Percentiles rank a stretch among this genome's conserved stretches.
Conservation (phyloP, 2,113 vertebrate genomes). For the Capreolus pygargus region DNA sequence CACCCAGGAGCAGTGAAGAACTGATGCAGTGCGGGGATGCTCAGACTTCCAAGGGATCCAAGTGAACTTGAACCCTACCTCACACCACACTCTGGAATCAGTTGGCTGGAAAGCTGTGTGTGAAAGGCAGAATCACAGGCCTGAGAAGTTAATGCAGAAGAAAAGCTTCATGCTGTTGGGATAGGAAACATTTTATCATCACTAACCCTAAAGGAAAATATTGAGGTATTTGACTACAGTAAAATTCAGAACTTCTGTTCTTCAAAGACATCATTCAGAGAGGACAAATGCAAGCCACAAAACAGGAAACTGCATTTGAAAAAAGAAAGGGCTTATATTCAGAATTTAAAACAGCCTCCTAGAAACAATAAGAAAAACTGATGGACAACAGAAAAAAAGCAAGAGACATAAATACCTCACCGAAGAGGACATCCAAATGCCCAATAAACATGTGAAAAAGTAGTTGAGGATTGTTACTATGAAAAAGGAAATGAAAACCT, state of each 20-base stretch:
- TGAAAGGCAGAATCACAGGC: not conserved
- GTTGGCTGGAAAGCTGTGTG: not conserved
- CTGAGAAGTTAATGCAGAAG: not conserved
- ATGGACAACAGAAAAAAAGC: not conserved
- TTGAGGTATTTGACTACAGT: too few relatives aligned
- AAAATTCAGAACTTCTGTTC: not conserved
- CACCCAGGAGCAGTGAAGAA: accelerated
- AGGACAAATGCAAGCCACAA: not conserved
- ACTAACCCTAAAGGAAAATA: not conserved
- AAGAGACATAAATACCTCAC: not conserved
- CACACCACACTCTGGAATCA: not conserved
- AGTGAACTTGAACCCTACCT: not conserved
- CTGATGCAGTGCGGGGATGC: accelerated
- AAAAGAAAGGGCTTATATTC: too few relatives aligned
- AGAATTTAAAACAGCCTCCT: not conserved
- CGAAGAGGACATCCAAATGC: not conserved
- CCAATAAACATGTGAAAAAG: accelerated
- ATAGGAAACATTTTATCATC: not conserved
- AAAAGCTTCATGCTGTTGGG: not conserved
- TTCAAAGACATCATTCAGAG: not conserved
- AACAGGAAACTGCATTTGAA: not conserved
- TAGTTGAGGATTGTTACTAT: too few relatives aligned
- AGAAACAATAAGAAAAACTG: not conserved
- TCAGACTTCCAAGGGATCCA: not conserved
- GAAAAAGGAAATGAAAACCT: not conserved